Conservation (phyloP, 1,140 invertebrate genomes). For the Micrasema minimum region DNA sequence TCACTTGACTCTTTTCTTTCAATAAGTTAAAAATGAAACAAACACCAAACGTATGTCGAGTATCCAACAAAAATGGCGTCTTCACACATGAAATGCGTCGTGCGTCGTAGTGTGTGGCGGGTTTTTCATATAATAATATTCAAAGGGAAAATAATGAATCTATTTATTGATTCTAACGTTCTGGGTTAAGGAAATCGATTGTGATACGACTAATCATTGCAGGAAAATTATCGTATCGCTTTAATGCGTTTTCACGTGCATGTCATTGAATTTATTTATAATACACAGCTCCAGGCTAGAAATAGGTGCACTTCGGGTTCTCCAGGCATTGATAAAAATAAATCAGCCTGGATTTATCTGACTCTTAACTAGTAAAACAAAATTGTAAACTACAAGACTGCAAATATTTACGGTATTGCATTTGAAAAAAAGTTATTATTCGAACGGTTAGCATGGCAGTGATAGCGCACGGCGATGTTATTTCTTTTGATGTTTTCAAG, state of each 20-base stretch:
- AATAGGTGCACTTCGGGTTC: slow-evolving; percentile 68
- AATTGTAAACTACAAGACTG: slow-evolving; percentile 42
- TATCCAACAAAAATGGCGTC: slow-evolving; percentile 35
- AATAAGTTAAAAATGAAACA: slow-evolving; percentile 8
- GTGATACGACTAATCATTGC: neutral
- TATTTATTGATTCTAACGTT: neutral
- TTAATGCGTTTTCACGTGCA: slow-evolving; percentile 44
- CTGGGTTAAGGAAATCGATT: neutral
- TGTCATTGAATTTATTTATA: slow-evolving; percentile 70
- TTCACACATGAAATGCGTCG: too few species aligned
- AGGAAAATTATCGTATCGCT: neutral
- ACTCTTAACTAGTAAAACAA: slow-evolving; percentile 41
- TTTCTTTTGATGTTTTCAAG: slow-evolving; percentile 38
- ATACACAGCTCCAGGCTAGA: slow-evolving; percentile 65
- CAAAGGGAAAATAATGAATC: slow-evolving; percentile 35
- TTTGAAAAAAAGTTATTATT: slow-evolving; percentile 30
- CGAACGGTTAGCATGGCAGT: slow-evolving; percentile 25
- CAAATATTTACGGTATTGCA: slow-evolving; percentile 45
- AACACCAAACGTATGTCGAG: slow-evolving; percentile 18
- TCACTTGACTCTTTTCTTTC: too few species aligned
- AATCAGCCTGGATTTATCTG: slow-evolving; percentile 64
- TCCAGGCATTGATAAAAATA: slow-evolving; percentile 69
- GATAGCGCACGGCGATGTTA: slow-evolving; percentile 28
- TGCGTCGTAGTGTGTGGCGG: slow-evolving; percentile 33
- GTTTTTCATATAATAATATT: slow-evolving; percentile 45